Evolutionary conservation across 2,113 vertebrate genomes (phyloP), one percentile per base, ranked within the genome.

Genomic region (Tetrax tetrax): DNA sequence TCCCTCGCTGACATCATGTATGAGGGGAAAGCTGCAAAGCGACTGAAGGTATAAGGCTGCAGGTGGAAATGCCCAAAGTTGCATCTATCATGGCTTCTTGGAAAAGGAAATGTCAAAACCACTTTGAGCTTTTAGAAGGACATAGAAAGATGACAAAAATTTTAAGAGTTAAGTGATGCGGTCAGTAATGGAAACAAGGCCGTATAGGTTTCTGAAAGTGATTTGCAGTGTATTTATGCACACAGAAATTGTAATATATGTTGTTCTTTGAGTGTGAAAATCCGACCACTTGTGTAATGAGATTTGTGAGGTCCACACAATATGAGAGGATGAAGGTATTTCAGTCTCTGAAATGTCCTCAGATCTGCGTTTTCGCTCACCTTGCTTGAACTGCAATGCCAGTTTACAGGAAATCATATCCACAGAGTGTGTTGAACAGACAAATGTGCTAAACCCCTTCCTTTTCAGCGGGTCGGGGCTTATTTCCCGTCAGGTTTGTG

Each of bases 401-500:
- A 83, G 3, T 92, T 95, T 51, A 76, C 59, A 50, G 71, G 48
- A 87, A 94, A 84, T 23, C 1, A 63, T 71, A 86, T n/a, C 66
- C 22, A 28, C 1, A 1, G 63, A 65, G 75, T 54, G 81, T 86
- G 69, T 81, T 23, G 0, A 95, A 92, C 35, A 74, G 47, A 85
- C 1, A 0, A 75, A 86, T 43, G 61, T 76, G 81, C 41, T 90
- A 87, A 93, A 93, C 27, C 69, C 63, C 71, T 83, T 93, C 57
- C 72, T 76, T 89, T 59, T 10, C 72, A 74, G 60, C 5, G 4
- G 90, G 87, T 89, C 31, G 21, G 83, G 77, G 84, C 89, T 94
- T 92, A 64, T 96, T 95, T 97, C 89, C 87, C 6, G 3, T 87
- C 79, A 94, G 59, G 83, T 96, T 96, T 95, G 83, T 82, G 79